These are phyloP conservation scores for Tethea ocularis DNA, from an alignment of 2,888 invertebrate species.

Conservation along the genomic window DNA sequence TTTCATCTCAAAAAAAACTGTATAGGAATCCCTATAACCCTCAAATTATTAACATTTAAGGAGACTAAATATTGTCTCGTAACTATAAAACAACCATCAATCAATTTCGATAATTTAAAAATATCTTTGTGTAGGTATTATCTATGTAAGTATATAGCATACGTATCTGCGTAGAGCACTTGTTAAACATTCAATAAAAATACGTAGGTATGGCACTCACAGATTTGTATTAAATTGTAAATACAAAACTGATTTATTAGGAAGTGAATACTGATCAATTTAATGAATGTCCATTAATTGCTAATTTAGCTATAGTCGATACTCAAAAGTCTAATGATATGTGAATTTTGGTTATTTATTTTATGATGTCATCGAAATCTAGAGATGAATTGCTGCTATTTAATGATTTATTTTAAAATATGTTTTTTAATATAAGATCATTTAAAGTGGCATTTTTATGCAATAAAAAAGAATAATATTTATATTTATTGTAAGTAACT, in stretches of 20 bases:
- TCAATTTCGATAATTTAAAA: no score
- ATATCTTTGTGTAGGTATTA: no score
- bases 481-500: background rate
- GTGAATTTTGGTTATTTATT: slow-evolving; percentile 31
- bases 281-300: slow-evolving; percentile 18
- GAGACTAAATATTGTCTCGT: no score
- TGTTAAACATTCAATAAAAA: background rate
- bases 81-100: no score
- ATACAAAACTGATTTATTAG: slow-evolving; percentile 24
- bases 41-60: no score
- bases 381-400: background rate
- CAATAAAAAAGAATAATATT: background rate
- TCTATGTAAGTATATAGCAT: no score
- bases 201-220: background rate
- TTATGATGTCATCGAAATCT: slow-evolving; percentile 39
- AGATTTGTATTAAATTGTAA: slow-evolving; percentile 19
- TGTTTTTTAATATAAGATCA: background rate
- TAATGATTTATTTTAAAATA: background rate
- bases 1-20: no score
- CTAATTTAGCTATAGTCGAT: slow-evolving; percentile 27
- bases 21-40: no score
- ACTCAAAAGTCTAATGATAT: slow-evolving; percentile 28
- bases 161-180: no score
- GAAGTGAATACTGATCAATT: slow-evolving; percentile 24
- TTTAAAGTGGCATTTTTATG: background rate